These are phyloP conservation scores for Dysmachus trigonus DNA, from an alignment of 2,888 invertebrate genomes.

Conservation along the genomic window DNA sequence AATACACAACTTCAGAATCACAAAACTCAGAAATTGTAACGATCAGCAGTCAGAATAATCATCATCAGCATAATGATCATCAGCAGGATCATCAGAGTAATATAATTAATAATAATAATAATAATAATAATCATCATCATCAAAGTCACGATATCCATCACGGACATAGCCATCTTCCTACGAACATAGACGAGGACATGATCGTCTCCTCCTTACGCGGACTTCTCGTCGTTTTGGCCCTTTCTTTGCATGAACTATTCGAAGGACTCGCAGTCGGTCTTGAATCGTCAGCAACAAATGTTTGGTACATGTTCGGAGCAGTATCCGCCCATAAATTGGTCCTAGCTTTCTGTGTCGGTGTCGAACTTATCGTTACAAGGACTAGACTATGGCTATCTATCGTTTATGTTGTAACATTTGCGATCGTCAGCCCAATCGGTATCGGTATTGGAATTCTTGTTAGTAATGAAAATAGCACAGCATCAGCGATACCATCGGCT, in stretches of 20 bases:
- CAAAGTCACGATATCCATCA: conserved; percentile 44
- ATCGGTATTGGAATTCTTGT: conserved; percentile 78
- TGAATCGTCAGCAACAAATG: conserved; percentile 70
- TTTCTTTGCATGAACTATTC: conserved; percentile 86
- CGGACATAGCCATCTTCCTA: conserved; percentile 56
- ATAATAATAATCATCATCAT: conserved; percentile 43
- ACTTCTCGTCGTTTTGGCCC: conserved; percentile 80
- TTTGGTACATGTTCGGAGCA: conserved; percentile 85
- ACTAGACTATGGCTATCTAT: conserved; percentile 72
- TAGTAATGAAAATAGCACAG: conserved; percentile 69
- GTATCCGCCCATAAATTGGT: conserved; percentile 87
- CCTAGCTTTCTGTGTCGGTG: conserved; percentile 87
- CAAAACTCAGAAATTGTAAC: neutral
- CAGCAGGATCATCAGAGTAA: conserved; percentile 10
- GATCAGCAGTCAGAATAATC: neutral
- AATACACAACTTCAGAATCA: conserved; percentile 42
- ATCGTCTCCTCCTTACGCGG: conserved; percentile 69
- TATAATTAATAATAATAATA: conserved; percentile 23
- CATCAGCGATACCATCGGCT: conserved; percentile 71
- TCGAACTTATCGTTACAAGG: conserved; percentile 79
- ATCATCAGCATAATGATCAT: neutral
- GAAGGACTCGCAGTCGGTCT: conserved; percentile 86
- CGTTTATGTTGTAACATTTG: conserved; percentile 78
- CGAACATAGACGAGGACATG: conserved; percentile 59
- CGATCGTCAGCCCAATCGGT: conserved; percentile 82